phyloP scores from a whole-genome alignment of 2,888 invertebrate species.

The Dasypolia templi region DNA sequence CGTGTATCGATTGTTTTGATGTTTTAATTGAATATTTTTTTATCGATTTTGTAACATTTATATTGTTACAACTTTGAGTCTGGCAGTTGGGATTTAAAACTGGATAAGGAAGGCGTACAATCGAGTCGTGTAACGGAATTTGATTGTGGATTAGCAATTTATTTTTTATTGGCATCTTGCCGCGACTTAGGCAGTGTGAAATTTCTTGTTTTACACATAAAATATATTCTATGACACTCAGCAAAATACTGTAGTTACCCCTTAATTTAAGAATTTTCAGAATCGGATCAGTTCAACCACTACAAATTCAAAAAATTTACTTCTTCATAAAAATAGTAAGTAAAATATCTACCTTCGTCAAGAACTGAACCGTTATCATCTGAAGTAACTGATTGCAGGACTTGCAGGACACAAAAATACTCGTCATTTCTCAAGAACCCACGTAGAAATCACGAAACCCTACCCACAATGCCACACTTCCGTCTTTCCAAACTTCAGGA shows the following conservation, averaged over 20 bases:
- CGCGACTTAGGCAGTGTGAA: not conserved
- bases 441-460: not conserved
- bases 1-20: constrained; percentile 79
- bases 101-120: not conserved
- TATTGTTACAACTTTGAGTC: constrained; percentile 2
- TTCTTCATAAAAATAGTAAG: not conserved
- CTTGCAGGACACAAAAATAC: too few relatives aligned
- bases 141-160: not conserved
- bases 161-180: not conserved
- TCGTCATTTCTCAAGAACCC: not conserved
- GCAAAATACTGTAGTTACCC: not conserved
- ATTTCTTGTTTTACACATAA: not conserved
- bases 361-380: not conserved
- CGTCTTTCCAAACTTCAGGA: constrained; percentile 32
- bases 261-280: not conserved
- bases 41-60: not conserved
- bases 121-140: not conserved
- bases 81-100: constrained; percentile 6
- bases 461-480: constrained; percentile 3
- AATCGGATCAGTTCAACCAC: not conserved
- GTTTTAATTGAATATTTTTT: constrained; percentile 72
- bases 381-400: not conserved
- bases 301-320: not conserved
- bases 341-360: not conserved
- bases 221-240: not conserved